Conservation (phyloP, 2,113 vertebrate species). For the Paramisgurnus dabryanus region DNA sequence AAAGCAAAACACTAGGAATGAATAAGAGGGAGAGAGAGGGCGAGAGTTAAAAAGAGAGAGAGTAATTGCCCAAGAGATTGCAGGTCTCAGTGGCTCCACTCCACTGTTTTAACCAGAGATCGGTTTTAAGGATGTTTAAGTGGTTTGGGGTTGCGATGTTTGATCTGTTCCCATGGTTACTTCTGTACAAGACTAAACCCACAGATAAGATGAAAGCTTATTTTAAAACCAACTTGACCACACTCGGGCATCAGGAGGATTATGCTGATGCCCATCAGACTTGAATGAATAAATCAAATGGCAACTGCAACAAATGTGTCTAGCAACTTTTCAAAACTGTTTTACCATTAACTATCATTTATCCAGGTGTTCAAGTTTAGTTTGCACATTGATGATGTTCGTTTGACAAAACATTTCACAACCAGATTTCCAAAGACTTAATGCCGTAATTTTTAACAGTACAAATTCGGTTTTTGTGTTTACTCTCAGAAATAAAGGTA, state of each 20-base stretch:
- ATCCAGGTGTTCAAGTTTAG: too few species aligned
- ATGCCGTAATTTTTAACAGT: too few species aligned
- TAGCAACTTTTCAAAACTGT: too few species aligned
- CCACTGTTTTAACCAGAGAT: slow-evolving; percentile 4
- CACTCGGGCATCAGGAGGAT: background rate
- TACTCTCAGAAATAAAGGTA: too few species aligned
- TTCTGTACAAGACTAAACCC: background rate
- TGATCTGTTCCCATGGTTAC: slow-evolving; percentile 36
- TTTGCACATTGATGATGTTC: too few species aligned
- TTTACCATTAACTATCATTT: too few species aligned
- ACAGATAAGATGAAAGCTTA: slow-evolving; percentile 31
- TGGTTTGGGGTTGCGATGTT: slow-evolving; percentile 26
- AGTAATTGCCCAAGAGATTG: slow-evolving; percentile 6
- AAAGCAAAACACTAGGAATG: slow-evolving; percentile 26
- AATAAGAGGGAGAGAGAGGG: background rate
- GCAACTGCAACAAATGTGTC: too few species aligned
- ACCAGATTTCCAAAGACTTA: too few species aligned
- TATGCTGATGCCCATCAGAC: too few species aligned
- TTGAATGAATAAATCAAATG: too few species aligned
- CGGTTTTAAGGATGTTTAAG: slow-evolving; percentile 2
- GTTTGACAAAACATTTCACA: too few species aligned
- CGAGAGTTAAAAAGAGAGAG: slow-evolving; percentile 1
- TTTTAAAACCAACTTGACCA: slow-evolving; percentile 28
- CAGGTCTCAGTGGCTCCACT: slow-evolving; percentile 12
- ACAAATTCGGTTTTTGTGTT: too few species aligned